These are phyloP conservation scores for Zelostemma sp. DNA, from an alignment of 1,140 invertebrate species.

Conservation along the genomic window DNA sequence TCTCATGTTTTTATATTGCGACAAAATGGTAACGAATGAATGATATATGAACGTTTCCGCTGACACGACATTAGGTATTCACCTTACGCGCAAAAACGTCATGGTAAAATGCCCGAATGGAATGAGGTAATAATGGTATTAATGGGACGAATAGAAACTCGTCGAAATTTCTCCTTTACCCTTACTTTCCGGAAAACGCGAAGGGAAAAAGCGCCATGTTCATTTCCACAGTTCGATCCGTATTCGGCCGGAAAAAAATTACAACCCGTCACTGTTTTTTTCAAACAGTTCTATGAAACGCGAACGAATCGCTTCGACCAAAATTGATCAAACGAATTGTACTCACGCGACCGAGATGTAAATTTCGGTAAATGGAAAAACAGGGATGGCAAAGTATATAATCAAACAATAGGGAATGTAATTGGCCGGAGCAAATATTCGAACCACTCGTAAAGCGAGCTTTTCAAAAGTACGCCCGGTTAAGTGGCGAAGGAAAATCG, in stretches of 20 bases:
- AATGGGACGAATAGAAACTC: not conserved
- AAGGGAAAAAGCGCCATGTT: no score
- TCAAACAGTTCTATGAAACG: no score
- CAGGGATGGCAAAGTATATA: not conserved
- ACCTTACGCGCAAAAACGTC: conserved; percentile 6
- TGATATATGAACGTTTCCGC: conserved; percentile 12
- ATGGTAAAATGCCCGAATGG: not conserved
- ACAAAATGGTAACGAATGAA: conserved; percentile 14
- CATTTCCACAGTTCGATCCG: no score
- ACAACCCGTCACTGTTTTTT: no score
- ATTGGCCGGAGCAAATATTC: not conserved
- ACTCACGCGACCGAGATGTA: no score
- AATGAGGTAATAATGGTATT: conserved; percentile 4
- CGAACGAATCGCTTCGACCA: no score
- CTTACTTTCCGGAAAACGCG: no score
- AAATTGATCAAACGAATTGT: no score
- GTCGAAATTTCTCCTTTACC: not conserved
- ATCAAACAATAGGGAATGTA: not conserved
- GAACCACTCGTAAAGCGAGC: not conserved
- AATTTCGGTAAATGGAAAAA: no score
- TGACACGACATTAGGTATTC: conserved; percentile 11
- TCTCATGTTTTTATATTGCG: conserved; percentile 21
- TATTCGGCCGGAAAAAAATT: no score
- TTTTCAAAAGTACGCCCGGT: conserved; percentile 8
- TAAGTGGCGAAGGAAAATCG: conserved; percentile 30